phyloP scores from a whole-genome alignment of 1,140 invertebrate species.

The Sogatella furcifera region DNA sequence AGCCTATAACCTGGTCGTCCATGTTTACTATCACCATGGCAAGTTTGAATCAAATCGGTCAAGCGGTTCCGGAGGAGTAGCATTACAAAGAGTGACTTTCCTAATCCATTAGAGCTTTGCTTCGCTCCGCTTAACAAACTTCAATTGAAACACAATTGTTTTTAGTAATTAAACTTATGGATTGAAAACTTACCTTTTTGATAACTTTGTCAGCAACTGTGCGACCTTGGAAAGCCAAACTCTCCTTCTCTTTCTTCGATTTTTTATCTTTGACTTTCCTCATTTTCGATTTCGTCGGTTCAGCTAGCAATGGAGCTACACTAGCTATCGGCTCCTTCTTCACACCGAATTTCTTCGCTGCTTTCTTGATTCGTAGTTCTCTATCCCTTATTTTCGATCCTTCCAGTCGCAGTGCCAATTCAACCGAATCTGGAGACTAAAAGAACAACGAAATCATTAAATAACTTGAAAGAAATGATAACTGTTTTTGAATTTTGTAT shows the following conservation, averaged over 20 bases:
- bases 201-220: not conserved
- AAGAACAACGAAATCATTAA: not conserved
- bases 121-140: no score
- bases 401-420: conserved; percentile 46
- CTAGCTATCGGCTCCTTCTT: conserved; percentile 12
- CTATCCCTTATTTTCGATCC: conserved; percentile 35
- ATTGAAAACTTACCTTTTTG: not conserved
- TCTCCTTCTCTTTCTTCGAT: conserved; percentile 13
- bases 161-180: no score
- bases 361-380: conserved; percentile 33
- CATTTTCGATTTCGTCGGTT: conserved; percentile 19
- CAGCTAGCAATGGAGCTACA: conserved; percentile 7
- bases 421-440: conserved; percentile 38
- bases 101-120: no score
- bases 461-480: no score
- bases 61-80: no score
- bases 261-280: conserved; percentile 27
- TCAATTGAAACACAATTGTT: no score
- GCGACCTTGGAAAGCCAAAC: conserved; percentile 26
- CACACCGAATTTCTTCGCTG: conserved; percentile 17
- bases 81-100: no score
- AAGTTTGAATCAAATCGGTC: no score
- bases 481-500: no score
- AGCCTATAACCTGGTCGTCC: no score
- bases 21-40: no score